These are phyloP conservation scores for Drosophila ustulata DNA, from an alignment of 2,888 invertebrate genomes.

Conservation along the genomic window DNA sequence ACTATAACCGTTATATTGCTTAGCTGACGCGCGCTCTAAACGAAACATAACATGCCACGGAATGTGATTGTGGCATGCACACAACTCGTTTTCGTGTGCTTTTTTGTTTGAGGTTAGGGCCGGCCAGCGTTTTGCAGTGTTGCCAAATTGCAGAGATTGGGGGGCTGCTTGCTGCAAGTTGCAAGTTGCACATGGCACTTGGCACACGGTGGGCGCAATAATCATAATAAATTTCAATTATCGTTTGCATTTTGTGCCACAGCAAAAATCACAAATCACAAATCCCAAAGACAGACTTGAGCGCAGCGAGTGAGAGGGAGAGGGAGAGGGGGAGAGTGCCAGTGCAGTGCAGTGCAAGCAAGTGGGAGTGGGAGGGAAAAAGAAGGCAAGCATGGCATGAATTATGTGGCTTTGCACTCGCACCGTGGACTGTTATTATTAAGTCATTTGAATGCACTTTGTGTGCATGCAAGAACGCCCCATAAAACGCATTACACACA, in stretches of 20 bases:
- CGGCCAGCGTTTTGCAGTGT: conserved; percentile 48
- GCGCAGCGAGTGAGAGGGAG: neutral
- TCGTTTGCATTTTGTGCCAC: conserved; percentile 67
- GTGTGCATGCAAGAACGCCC: conserved; percentile 52
- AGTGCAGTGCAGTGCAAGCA: too few relatives aligned
- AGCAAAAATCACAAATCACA: conserved; percentile 53
- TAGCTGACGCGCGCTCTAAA: conserved; percentile 73
- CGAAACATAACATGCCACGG: conserved; percentile 75
- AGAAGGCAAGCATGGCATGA: conserved; percentile 47
- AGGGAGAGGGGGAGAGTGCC: neutral
- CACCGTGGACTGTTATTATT: conserved; percentile 66
- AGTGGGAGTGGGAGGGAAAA: neutral
- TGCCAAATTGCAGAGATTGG: conserved; percentile 68
- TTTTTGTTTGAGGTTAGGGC: conserved; percentile 38
- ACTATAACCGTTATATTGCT: conserved; percentile 73
- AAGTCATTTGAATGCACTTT: conserved; percentile 80
- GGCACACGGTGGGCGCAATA: conserved; percentile 75
- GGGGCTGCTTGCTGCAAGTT: conserved; percentile 14
- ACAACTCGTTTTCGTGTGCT: conserved; percentile 56
- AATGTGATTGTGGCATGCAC: conserved; percentile 72
- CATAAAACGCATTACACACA: conserved; percentile 45
- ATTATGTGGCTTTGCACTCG: conserved; percentile 54
- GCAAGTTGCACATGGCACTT: conserved; percentile 55
- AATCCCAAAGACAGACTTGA: conserved; percentile 11
- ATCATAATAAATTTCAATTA: conserved; percentile 85